phyloP scores from a whole-genome alignment of 2,797 vertebrate genomes.

The Bryconaethiops microstoma region DNA sequence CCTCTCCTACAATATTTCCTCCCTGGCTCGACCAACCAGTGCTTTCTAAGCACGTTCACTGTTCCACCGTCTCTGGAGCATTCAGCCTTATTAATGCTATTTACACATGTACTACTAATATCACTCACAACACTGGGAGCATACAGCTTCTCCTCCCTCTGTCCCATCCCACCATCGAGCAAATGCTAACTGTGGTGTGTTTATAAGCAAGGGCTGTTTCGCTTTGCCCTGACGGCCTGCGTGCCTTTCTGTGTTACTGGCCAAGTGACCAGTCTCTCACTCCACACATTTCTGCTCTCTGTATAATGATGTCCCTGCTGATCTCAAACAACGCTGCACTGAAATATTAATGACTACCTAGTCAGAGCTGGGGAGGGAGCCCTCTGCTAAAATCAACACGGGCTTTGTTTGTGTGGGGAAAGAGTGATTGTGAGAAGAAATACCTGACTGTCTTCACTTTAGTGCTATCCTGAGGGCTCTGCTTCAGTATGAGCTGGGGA shows the following conservation, averaged over 20 bases:
- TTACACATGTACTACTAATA: constrained; percentile 17
- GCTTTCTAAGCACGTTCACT: constrained; percentile 51
- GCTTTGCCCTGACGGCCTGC: neutral
- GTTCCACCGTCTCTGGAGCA: constrained; percentile 20
- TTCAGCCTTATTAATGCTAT: constrained; percentile 28
- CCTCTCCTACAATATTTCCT: constrained; percentile 53
- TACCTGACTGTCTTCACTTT: constrained; percentile 19
- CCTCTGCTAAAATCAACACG: constrained; percentile 25
- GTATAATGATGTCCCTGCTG: constrained; percentile 38
- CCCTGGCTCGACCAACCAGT: constrained; percentile 52
- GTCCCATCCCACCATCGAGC: neutral
- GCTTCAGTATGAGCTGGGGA: neutral
- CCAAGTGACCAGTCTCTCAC: constrained; percentile 34
- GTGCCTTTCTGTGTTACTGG: neutral
- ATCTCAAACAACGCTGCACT: constrained; percentile 23
- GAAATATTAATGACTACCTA: constrained; percentile 47
- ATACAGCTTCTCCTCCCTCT: neutral
- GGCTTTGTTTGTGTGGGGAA: constrained; percentile 25
- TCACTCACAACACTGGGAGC: neutral
- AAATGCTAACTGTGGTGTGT: neutral
- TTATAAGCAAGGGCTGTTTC: neutral
- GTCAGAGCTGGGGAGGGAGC: constrained; percentile 26
- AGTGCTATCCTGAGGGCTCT: constrained; percentile 4
- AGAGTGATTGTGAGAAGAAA: constrained; percentile 18
- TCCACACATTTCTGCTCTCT: constrained; percentile 5